These are phyloP conservation scores for Mylabris phalerata DNA, from an alignment of 1,140 invertebrate genomes.

Conservation along the genomic window DNA sequence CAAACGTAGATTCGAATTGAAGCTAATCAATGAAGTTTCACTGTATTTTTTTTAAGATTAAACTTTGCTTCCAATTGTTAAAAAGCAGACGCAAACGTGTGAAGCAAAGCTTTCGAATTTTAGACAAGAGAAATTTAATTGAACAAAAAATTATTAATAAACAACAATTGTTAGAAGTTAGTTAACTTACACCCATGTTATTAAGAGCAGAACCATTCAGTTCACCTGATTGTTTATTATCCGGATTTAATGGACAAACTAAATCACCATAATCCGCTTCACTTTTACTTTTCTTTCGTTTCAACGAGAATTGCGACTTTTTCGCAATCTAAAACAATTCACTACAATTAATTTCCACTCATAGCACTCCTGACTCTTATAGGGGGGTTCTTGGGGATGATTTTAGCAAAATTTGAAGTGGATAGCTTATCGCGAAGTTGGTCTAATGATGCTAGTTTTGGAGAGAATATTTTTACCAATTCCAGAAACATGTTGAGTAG, in stretches of 20 bases:
- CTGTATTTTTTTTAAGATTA: not conserved
- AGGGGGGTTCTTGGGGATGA: too few relatives aligned
- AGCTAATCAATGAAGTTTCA: too few relatives aligned
- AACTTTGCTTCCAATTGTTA: too few relatives aligned
- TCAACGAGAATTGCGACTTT: slow-evolving; percentile 83
- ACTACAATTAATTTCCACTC: not conserved
- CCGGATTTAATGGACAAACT: slow-evolving; percentile 72
- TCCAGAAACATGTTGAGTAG: too few relatives aligned
- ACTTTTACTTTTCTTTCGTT: slow-evolving; percentile 76
- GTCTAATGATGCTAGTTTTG: too few relatives aligned
- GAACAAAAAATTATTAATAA: not conserved
- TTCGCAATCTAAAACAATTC: slow-evolving; percentile 63
- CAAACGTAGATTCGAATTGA: too few relatives aligned
- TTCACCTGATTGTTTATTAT: slow-evolving; percentile 53
- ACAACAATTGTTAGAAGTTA: slow-evolving; percentile 44
- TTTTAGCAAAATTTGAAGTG: too few relatives aligned
- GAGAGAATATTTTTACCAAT: too few relatives aligned
- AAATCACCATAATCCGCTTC: slow-evolving; percentile 78
- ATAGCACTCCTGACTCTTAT: too few relatives aligned
- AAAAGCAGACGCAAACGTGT: too few relatives aligned
- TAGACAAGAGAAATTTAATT: not conserved
- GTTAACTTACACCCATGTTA: slow-evolving; percentile 46
- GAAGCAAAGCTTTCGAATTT: not conserved
- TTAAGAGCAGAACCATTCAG: slow-evolving; percentile 41
- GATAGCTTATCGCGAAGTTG: too few relatives aligned